A percentile compares a stretch with the other conserved stretches of the same genome.
Conservation (phyloP, 2,797 vertebrate genomes). For the Lemur catta region DNA sequence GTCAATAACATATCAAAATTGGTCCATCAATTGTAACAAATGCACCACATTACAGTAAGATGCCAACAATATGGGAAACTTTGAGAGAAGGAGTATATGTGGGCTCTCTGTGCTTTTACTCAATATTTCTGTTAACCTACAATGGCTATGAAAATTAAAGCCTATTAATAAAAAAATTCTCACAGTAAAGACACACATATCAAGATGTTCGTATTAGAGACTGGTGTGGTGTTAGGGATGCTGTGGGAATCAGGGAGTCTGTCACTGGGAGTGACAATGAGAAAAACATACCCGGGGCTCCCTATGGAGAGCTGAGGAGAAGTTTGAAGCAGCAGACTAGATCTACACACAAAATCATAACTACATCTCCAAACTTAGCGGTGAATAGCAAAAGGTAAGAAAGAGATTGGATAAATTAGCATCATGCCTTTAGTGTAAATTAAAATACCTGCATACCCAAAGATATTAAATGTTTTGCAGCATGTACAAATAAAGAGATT, state of each 20-base stretch:
- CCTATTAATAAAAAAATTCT: neutral
- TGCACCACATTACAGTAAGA: neutral
- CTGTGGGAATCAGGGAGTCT: neutral
- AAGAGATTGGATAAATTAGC: neutral
- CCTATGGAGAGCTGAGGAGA: neutral
- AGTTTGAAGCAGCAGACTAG: neutral
- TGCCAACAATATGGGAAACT: neutral
- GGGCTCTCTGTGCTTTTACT: neutral
- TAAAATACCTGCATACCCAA: neutral
- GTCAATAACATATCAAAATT: too few relatives aligned
- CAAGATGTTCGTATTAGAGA: neutral
- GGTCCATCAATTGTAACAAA: neutral
- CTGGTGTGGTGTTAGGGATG: neutral
- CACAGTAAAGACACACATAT: neutral
- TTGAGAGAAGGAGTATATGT: neutral
- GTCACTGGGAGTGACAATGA: neutral
- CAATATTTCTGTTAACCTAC: neutral
- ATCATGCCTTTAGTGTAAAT: neutral
- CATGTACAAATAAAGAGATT: neutral
- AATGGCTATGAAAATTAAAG: neutral
- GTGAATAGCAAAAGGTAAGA: neutral
- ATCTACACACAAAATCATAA: neutral
- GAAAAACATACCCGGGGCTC: neutral
- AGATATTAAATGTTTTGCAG: neutral
- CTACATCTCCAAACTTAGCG: neutral